These are phyloP conservation scores for Herminia tarsipennalis DNA, from an alignment of 2,888 invertebrate genomes.

Conservation along the genomic window DNA sequence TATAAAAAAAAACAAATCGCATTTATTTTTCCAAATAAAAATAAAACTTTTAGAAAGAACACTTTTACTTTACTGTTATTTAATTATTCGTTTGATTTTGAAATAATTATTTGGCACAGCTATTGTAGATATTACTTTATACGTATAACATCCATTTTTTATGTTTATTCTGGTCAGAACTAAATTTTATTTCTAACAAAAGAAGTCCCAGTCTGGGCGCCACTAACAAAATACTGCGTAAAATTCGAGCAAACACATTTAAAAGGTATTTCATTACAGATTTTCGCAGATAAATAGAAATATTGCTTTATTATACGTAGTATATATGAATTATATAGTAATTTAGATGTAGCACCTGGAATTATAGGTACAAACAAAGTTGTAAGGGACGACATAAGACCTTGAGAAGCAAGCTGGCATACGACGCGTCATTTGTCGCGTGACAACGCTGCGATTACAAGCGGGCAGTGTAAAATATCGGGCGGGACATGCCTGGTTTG, in stretches of 20 bases:
- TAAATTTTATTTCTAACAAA: too few species aligned
- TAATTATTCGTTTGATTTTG: too few species aligned
- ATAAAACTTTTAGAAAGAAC: too few species aligned
- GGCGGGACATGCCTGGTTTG: neutral
- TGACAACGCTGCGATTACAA: constrained; percentile 32
- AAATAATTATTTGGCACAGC: too few species aligned
- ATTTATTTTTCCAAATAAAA: too few species aligned
- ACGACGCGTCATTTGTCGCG: constrained; percentile 34
- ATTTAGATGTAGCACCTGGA: constrained; percentile 26
- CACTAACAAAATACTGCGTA: too few species aligned
- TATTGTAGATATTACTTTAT: too few species aligned
- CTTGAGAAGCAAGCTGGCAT: constrained; percentile 43
- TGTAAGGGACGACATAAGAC: constrained; percentile 24
- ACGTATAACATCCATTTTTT: too few species aligned
- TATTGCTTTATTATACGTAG: neutral
- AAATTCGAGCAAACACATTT: neutral
- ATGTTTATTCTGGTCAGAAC: too few species aligned
- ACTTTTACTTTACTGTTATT: too few species aligned
- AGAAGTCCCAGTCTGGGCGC: too few species aligned
- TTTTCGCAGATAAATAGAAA: neutral
- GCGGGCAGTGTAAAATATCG: constrained; percentile 34
- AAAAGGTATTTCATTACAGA: neutral
- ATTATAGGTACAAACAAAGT: constrained; percentile 27
- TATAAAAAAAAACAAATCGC: too few species aligned
- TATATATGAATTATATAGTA: constrained; percentile 15